Conservation (phyloP, 2,113 vertebrate genomes). For the Colinus virginianus region DNA sequence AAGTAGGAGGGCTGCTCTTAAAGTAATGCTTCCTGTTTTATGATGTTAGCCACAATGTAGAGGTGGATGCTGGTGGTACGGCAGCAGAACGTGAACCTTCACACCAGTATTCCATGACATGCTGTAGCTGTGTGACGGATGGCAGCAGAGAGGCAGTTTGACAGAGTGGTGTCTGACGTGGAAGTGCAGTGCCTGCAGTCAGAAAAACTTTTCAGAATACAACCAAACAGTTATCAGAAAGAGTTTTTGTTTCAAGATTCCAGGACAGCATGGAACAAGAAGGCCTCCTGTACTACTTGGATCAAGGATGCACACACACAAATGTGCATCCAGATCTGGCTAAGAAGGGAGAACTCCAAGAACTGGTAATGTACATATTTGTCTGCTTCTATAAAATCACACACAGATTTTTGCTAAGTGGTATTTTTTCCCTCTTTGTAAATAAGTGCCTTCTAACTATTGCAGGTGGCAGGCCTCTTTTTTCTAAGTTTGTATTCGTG, state of each 20-base stretch:
- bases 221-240: background rate
- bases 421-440: background rate
- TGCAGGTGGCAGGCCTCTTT: background rate
- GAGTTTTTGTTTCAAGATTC: background rate
- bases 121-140: too few species aligned
- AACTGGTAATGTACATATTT: background rate
- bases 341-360: background rate
- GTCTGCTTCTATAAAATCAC: background rate
- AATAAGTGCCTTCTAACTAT: background rate
- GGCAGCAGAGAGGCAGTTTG: too few species aligned
- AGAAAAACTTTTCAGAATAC: background rate
- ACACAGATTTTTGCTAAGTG: background rate
- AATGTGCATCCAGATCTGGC: accelerated
- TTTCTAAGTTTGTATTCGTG: background rate
- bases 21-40: too few species aligned
- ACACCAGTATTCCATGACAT: too few species aligned
- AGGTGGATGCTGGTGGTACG: too few species aligned
- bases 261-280: background rate
- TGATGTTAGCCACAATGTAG: too few species aligned
- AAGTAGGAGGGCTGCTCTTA: too few species aligned
- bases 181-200: background rate
- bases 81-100: too few species aligned
- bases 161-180: too few species aligned
- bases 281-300: accelerated
- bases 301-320: accelerated